Conservation (phyloP, 2,888 invertebrate genomes). For the Caenorhabditis sp. region DNA sequence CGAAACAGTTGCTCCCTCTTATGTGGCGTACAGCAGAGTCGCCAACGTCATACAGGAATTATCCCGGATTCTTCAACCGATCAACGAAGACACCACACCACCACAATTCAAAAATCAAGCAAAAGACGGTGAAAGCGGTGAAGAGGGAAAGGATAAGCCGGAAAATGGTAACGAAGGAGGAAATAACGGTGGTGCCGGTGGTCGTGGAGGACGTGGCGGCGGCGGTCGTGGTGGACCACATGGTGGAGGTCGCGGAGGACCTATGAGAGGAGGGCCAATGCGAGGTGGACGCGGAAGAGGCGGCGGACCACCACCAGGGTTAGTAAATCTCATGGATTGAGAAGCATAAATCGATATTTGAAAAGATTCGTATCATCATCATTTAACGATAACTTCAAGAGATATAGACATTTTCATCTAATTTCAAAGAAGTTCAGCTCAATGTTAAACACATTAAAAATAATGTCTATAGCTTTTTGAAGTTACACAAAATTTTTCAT, state of each 20-base stretch:
- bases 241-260: conserved; percentile 21
- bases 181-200: conserved; percentile 35
- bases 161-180: conserved; percentile 9
- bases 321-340: background rate
- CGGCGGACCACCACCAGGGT: conserved; percentile 25
- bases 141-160: conserved; percentile 3
- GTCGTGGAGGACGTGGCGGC: conserved; percentile 38
- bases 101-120: conserved; percentile 39
- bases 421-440: too few species aligned
- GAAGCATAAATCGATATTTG: too few species aligned
- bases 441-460: too few species aligned
- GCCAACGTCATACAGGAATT: conserved; percentile 67
- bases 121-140: conserved; percentile 19
- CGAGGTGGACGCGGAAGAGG: conserved; percentile 36
- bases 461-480: too few species aligned
- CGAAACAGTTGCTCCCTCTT: conserved; percentile 68
- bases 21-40: conserved; percentile 68
- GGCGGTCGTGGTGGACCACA: conserved; percentile 29
- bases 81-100: conserved; percentile 53
- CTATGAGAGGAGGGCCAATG: conserved; percentile 13
- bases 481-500: too few species aligned
- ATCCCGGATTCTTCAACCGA: conserved; percentile 58
- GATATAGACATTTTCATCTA: too few species aligned
- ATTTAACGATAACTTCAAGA: too few species aligned
- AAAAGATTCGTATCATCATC: background rate